Base-by-base conservation (phyloP, 2,888 invertebrate species). In the Pinctada fucata region DNA sequence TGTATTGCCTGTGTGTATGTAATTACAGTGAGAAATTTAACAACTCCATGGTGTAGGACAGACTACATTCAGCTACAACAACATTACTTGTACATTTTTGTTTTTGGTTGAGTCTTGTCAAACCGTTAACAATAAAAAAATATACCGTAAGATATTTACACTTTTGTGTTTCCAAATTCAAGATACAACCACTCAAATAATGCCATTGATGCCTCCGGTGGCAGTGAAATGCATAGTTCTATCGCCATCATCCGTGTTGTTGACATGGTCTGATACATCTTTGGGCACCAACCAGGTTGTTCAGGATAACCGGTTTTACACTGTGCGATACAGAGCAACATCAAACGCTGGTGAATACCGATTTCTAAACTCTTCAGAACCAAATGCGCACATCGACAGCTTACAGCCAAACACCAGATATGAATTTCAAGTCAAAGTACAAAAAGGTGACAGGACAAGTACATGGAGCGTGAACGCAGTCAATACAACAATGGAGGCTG, bases 401-500 rank as follows among this genome's bases (percentile, higher is more conserved):
- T 90, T 93, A 4, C 88, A 90, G 64, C 93, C 93, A 2, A 96
- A 96, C 92, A 98, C 98, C 0, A 95, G 97, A 90, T 98, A 98
- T 91, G 98, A 98, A 92, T 99, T 99, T 93, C 95, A 96, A 4
- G 98, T 99, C 0, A 97, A 97, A 93, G 95, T 93, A 72, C 88
- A 90, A 80, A 88, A 97, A 58, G 96, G 97, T 1, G 94, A 95
- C 0, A 94, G 97, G 51, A 96, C 96, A 92, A 97, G 97, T 4
- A 95, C 96, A 3, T 99, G 98, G 98, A 98, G 98, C 85, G 97
- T 99, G 97, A 95, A 97, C 2, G 98, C 97, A 48, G 93, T 95
- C 76, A 99, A 99, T 93, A 95, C 95, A 83, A 98, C 99, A 0
- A 95, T 95, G 90, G 96, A 97, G 93, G 95, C 93, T 65, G 92